Conservation (phyloP, 2,113 vertebrate species). For the Zosterops lateralis region DNA sequence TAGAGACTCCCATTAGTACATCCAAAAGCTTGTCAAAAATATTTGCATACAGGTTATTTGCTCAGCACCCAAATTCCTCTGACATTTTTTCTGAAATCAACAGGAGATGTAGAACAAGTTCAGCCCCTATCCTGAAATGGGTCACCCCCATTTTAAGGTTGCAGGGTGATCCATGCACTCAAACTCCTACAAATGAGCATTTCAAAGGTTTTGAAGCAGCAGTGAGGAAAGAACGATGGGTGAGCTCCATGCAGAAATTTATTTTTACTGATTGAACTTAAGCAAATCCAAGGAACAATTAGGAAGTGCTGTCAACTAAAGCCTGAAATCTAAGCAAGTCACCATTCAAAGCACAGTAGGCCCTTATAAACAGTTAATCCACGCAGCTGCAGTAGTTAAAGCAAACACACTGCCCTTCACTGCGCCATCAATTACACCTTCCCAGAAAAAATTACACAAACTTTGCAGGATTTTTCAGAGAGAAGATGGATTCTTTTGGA, state of each 20-base stretch:
- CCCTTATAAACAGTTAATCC: slow-evolving; percentile 75
- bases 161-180: neutral
- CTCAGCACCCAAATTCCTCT: neutral
- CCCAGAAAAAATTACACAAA: slow-evolving; percentile 79
- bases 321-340: slow-evolving; percentile 74
- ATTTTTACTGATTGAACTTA: slow-evolving; percentile 67
- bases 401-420: slow-evolving; percentile 81
- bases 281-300: slow-evolving; percentile 63
- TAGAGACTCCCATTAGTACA: neutral
- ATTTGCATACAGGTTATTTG: neutral
- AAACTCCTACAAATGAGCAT: neutral
- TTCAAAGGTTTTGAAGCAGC: neutral
- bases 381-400: slow-evolving; percentile 76
- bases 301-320: slow-evolving; percentile 77
- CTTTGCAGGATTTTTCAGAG: slow-evolving; percentile 76
- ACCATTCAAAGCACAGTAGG: slow-evolving; percentile 70
- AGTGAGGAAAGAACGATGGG: slow-evolving; percentile 39
- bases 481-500: slow-evolving; percentile 81
- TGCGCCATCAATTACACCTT: slow-evolving; percentile 81
- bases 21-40: neutral
- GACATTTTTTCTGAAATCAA: neutral
- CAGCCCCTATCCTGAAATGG: neutral
- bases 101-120: neutral
- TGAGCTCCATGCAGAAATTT: slow-evolving; percentile 53
- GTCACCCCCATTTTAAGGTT: neutral